A percentile compares a stretch with the other conserved stretches of the same genome.
These are phyloP conservation scores for Drosophila serrata DNA, from an alignment of 1,140 invertebrate species.

Conservation along the genomic window DNA sequence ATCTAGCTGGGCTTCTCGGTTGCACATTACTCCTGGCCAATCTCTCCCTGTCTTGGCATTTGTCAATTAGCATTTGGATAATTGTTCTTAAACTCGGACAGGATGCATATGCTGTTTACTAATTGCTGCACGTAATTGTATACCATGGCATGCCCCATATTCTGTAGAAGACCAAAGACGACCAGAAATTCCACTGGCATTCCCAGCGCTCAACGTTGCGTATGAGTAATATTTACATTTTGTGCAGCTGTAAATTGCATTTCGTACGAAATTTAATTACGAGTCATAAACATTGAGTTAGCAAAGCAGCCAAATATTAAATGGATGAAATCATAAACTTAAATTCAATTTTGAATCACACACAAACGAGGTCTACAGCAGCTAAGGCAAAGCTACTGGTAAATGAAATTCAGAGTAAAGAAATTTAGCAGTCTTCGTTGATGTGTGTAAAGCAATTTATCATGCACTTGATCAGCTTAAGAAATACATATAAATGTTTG, in stretches of 20 bases:
- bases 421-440: constrained; percentile 35
- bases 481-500: neutral
- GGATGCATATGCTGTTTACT: constrained; percentile 6
- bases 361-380: neutral
- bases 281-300: constrained; percentile 49
- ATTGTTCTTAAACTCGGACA: constrained; percentile 6
- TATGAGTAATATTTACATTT: constrained; percentile 74
- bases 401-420: constrained; percentile 24
- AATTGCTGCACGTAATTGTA: constrained; percentile 40
- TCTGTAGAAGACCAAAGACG: constrained; percentile 3
- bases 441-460: constrained; percentile 45
- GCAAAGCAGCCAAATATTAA: constrained; percentile 50
- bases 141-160: neutral
- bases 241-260: constrained; percentile 71
- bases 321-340: constrained; percentile 55
- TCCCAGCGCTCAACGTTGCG: constrained; percentile 61
- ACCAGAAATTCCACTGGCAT: constrained; percentile 20
- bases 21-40: constrained; percentile 25
- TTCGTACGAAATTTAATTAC: constrained; percentile 72
- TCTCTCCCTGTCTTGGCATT: constrained; percentile 15
- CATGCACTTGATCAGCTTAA: constrained; percentile 17
- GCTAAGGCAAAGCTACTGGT: constrained; percentile 13
- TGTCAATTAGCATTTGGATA: constrained; percentile 48
- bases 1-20: neutral
- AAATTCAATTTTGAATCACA: constrained; percentile 42